These are phyloP conservation scores for Eutrigla gurnardus DNA, from an alignment of 2,797 vertebrate species.

Conservation along the genomic window DNA sequence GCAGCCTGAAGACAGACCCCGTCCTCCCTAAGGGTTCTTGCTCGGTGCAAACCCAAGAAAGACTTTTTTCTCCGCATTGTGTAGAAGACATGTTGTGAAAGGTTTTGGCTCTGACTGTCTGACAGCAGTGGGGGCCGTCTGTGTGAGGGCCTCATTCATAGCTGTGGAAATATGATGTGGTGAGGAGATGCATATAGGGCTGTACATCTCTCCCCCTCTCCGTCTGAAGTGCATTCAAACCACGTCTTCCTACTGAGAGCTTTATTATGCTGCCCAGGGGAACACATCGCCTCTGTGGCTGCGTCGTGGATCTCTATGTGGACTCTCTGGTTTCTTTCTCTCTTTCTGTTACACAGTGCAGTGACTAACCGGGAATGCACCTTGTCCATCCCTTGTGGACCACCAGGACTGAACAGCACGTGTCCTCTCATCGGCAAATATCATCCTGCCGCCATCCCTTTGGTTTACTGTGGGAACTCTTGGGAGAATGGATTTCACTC, in stretches of 20 bases:
- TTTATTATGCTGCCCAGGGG: slow-evolving; percentile 73
- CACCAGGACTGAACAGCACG: slow-evolving; percentile 49
- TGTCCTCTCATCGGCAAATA: slow-evolving; percentile 32
- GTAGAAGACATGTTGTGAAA: slow-evolving; percentile 68
- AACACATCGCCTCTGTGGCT: slow-evolving; percentile 72
- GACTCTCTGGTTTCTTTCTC: slow-evolving; percentile 50
- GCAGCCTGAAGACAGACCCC: slow-evolving; percentile 56
- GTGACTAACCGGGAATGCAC: slow-evolving; percentile 52
- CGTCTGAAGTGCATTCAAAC: slow-evolving; percentile 83
- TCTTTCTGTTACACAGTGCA: slow-evolving; percentile 31
- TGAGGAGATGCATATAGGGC: slow-evolving; percentile 77
- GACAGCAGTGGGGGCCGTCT: slow-evolving; percentile 65
- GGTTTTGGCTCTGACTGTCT: slow-evolving; percentile 64
- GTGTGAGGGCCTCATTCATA: slow-evolving; percentile 78
- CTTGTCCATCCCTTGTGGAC: slow-evolving; percentile 52
- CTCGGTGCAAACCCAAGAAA: slow-evolving; percentile 60
- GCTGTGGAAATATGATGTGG: slow-evolving; percentile 83
- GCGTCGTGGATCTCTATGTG: slow-evolving; percentile 45
- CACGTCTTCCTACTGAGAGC: slow-evolving; percentile 75
- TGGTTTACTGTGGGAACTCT: slow-evolving; percentile 30
- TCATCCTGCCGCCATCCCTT: slow-evolving; percentile 10
- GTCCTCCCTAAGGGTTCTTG: slow-evolving; percentile 53
- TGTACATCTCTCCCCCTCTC: slow-evolving; percentile 66
- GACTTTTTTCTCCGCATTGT: slow-evolving; percentile 61
- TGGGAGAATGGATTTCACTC: not conserved